Percentiles rank a stretch among this genome's conserved stretches.
Evolutionary conservation across 2,888 invertebrate species (phyloP).

Genomic region (Portevinia maculata): DNA sequence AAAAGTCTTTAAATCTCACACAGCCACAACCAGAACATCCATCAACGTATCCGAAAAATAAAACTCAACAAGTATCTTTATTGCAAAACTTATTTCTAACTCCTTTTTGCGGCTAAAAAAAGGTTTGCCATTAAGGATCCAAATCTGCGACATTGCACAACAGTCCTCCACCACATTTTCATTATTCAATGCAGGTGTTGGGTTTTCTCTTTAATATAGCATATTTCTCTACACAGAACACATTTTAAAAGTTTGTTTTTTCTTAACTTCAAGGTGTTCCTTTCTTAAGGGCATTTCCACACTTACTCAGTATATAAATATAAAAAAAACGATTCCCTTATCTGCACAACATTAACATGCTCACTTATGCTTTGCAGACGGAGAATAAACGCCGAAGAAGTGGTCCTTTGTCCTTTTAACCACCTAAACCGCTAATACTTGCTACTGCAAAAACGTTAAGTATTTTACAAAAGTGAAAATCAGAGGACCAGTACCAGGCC

Average conservation of each 20-base stretch:
- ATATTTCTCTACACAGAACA: slow-evolving; percentile 28
- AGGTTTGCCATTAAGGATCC: slow-evolving; percentile 7
- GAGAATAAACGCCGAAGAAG: neutral
- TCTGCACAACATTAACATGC: slow-evolving; percentile 31
- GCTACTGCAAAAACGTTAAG: slow-evolving; percentile 35
- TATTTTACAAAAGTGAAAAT: slow-evolving; percentile 43
- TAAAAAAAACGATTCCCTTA: slow-evolving; percentile 6
- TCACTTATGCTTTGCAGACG: slow-evolving; percentile 18
- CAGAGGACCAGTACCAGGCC: neutral
- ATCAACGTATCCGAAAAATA: slow-evolving; percentile 7
- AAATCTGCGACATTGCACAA: slow-evolving; percentile 47
- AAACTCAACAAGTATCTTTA: slow-evolving; percentile 50
- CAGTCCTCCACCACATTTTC: neutral
- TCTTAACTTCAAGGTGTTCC: slow-evolving; percentile 12
- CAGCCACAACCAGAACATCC: neutral
- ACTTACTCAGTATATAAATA: slow-evolving; percentile 8
- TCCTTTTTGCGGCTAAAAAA: neutral
- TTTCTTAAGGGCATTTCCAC: slow-evolving; percentile 39
- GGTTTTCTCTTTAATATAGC: slow-evolving; percentile 10
- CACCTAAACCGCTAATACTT: slow-evolving; percentile 49
- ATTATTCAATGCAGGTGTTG: slow-evolving; percentile 25
- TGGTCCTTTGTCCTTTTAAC: slow-evolving; percentile 28
- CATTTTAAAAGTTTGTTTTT: slow-evolving; percentile 24
- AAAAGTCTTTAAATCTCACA: no score
- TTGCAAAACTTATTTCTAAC: slow-evolving; percentile 10